phyloP scores from a whole-genome alignment of 2,797 vertebrate species.

The Lepidocolaptes lacrymiger region DNA sequence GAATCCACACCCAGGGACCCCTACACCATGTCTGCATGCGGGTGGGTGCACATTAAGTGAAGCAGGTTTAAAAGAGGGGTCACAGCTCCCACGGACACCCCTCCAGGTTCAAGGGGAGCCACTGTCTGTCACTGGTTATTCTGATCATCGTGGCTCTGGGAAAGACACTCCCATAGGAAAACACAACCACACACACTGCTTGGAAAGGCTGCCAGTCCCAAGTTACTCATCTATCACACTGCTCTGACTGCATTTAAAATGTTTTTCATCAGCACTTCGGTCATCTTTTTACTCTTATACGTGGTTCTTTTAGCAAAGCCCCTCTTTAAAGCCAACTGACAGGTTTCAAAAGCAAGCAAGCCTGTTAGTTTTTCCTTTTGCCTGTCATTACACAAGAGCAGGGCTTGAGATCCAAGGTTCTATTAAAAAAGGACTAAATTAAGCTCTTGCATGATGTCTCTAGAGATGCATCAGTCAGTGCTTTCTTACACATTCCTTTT shows the following conservation, averaged over 20 bases:
- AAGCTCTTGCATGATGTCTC: slow-evolving; percentile 47
- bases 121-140: neutral
- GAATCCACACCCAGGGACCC: neutral
- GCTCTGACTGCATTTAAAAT: neutral
- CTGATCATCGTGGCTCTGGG: neutral
- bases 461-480: slow-evolving; percentile 11
- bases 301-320: neutral
- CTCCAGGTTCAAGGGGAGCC: neutral
- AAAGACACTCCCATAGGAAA: neutral
- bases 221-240: neutral
- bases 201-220: neutral
- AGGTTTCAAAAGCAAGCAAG: neutral
- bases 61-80: neutral
- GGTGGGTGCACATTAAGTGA: neutral
- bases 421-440: slow-evolving; percentile 57
- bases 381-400: slow-evolving; percentile 29
- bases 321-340: neutral
- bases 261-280: slow-evolving; percentile 9
- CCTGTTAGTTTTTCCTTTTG: slow-evolving; percentile 33
- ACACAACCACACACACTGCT: neutral
- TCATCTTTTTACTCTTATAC: neutral
- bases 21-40: accelerated
- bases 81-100: neutral
- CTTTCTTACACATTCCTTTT: slow-evolving; percentile 1
- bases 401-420: slow-evolving; percentile 40